These are phyloP conservation scores for Adelges cooleyi DNA, from an alignment of 1,140 invertebrate species.

Conservation along the genomic window DNA sequence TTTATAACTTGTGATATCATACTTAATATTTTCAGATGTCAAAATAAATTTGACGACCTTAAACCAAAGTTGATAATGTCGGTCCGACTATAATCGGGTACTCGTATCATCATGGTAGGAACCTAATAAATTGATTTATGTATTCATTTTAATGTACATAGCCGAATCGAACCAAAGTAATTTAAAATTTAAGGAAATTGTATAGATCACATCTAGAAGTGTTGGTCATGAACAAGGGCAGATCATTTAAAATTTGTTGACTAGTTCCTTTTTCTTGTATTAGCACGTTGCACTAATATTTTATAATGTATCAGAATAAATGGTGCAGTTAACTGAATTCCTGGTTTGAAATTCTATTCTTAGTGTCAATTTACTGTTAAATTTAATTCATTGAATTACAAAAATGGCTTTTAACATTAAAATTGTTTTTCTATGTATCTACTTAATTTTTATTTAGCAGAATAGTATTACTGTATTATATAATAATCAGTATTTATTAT, in stretches of 20 bases:
- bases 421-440: too few species aligned
- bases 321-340: too few species aligned
- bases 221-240: conserved; percentile 15
- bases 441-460: too few species aligned
- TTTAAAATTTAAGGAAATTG: conserved; percentile 8
- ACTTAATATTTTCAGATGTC: conserved; percentile 11
- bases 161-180: conserved; percentile 22
- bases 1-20: neutral
- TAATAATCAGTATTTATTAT: too few species aligned
- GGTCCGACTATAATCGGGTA: conserved; percentile 7
- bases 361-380: too few species aligned
- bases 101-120: conserved; percentile 12
- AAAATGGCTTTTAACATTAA: too few species aligned
- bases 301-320: too few species aligned
- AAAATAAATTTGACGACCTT: conserved; percentile 16
- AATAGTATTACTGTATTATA: too few species aligned
- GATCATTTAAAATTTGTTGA: neutral
- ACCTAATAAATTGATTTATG: conserved; percentile 27
- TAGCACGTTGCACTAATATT: too few species aligned
- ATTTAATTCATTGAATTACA: too few species aligned
- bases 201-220: conserved; percentile 15
- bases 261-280: too few species aligned
- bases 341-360: too few species aligned
- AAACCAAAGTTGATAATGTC: conserved; percentile 24
- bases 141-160: conserved; percentile 23